Percentiles rank a stretch among this genome's conserved stretches.
Conservation (phyloP, 92 coral and sea anemone genomes). For the Epizoanthus ramosus region DNA sequence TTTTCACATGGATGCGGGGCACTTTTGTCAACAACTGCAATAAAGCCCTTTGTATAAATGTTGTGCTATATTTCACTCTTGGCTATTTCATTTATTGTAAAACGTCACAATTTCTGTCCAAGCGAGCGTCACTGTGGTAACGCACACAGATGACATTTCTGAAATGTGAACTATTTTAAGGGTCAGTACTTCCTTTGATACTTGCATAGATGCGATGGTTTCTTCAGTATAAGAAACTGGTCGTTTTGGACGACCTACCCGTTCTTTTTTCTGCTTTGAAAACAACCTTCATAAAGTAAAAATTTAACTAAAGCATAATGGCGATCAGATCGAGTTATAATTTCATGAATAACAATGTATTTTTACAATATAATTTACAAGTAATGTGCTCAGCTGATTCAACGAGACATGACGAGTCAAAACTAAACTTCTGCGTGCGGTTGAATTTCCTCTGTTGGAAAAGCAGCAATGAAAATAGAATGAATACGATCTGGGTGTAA, state of each 20-base stretch:
- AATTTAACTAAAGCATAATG: constrained; percentile 6
- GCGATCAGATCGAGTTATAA: constrained; percentile 19
- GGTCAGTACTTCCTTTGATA: neutral
- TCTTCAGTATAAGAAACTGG: neutral
- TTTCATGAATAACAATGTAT: constrained; percentile 42
- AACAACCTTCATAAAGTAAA: neutral
- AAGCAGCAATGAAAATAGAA: neutral
- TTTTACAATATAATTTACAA: constrained; percentile 48
- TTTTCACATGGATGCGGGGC: neutral
- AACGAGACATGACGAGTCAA: constrained; percentile 48
- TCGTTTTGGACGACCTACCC: neutral
- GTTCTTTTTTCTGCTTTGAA: neutral
- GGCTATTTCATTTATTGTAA: constrained; percentile 10
- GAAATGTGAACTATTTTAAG: constrained; percentile 22
- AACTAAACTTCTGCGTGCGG: constrained; percentile 17
- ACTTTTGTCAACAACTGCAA: constrained; percentile 6
- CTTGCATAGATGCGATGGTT: neutral
- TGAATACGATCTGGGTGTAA: neutral
- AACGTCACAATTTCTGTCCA: constrained; percentile 49
- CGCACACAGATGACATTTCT: constrained; percentile 9
- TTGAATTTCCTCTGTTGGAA: neutral
- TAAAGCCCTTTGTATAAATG: neutral
- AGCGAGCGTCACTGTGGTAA: constrained; percentile 43
- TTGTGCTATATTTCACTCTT: neutral
- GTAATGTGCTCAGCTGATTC: constrained; percentile 45